Evolutionary conservation across 2,113 vertebrate genomes (phyloP).

Genomic region (Caranx ignobilis): DNA sequence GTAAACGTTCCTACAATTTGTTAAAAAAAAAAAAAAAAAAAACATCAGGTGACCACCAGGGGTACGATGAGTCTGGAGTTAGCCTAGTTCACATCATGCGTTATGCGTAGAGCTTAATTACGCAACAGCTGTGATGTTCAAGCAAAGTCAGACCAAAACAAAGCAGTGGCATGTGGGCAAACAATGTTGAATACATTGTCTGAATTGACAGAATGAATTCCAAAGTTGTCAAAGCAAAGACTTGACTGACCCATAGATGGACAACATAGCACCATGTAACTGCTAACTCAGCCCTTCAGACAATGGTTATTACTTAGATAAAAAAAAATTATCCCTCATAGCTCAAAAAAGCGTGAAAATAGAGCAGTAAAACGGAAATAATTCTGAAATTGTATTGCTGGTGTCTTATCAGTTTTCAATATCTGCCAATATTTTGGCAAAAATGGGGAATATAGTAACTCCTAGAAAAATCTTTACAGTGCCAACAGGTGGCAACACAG

Average conservation of each 20-base stretch:
- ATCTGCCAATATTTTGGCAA: not conserved
- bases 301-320: constrained; percentile 4
- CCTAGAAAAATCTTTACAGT: not conserved
- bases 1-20: not conserved
- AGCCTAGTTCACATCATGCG: not conserved
- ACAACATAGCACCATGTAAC: constrained; percentile 14
- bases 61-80: constrained; percentile 6
- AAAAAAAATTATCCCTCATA: no score
- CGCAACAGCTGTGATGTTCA: not conserved
- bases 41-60: constrained; percentile 66
- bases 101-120: not conserved
- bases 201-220: not conserved
- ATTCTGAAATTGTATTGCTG: not conserved
- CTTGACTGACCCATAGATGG: constrained; percentile 13
- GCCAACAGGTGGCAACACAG: constrained; percentile 12
- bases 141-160: constrained; percentile 11
- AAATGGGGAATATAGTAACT: not conserved
- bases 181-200: constrained; percentile 5
- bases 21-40: not conserved
- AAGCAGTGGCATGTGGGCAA: constrained; percentile 14
- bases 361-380: not conserved
- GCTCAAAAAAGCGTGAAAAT: not conserved
- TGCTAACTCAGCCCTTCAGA: constrained; percentile 16
- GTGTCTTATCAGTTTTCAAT: constrained; percentile 3
- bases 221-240: constrained; percentile 24